These are phyloP conservation scores for Porites lutea DNA, from an alignment of 64 coral and sea anemone genomes.

Conservation along the genomic window DNA sequence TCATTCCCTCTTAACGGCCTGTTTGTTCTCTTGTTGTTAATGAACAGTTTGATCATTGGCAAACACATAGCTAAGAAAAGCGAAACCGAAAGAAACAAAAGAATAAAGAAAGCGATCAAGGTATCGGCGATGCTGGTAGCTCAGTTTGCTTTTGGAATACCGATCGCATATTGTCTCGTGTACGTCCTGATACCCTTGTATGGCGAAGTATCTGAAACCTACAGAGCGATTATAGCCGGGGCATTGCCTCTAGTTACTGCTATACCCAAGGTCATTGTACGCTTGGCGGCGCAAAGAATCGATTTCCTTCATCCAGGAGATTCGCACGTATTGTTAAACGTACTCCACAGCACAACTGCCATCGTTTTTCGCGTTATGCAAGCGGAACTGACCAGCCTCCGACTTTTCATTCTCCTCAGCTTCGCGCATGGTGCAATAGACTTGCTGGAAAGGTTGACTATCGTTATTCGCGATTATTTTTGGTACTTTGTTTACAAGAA, in stretches of 20 bases:
- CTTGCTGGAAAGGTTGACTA: slow-evolving; percentile 72
- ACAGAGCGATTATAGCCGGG: slow-evolving; percentile 18
- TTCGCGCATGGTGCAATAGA: slow-evolving; percentile 66
- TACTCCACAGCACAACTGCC: slow-evolving; percentile 60
- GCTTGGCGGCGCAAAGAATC: slow-evolving; percentile 69
- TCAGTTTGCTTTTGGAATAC: slow-evolving; percentile 66
- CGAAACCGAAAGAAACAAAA: not conserved
- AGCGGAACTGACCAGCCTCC: slow-evolving; percentile 67
- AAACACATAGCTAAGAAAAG: slow-evolving; percentile 22
- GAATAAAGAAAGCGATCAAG: slow-evolving; percentile 14
- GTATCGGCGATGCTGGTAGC: slow-evolving; percentile 18
- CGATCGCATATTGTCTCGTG: not conserved
- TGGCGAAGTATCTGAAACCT: not conserved
- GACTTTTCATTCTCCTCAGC: slow-evolving; percentile 56
- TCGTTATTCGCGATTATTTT: slow-evolving; percentile 79
- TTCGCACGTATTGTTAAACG: slow-evolving; percentile 53
- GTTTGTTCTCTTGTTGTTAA: slow-evolving; percentile 8
- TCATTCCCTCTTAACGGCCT: slow-evolving; percentile 66
- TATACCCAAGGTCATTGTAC: slow-evolving; percentile 64
- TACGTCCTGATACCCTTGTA: slow-evolving; percentile 38
- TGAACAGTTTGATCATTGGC: slow-evolving; percentile 45
- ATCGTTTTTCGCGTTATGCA: slow-evolving; percentile 85
- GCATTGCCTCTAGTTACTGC: slow-evolving; percentile 53
- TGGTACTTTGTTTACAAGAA: slow-evolving; percentile 76
- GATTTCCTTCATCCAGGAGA: slow-evolving; percentile 81